Percentiles rank a stretch among this genome's conserved stretches.
phyloP scores from a whole-genome alignment of 2,797 vertebrate genomes.

The Gymnothorax javanicus region DNA sequence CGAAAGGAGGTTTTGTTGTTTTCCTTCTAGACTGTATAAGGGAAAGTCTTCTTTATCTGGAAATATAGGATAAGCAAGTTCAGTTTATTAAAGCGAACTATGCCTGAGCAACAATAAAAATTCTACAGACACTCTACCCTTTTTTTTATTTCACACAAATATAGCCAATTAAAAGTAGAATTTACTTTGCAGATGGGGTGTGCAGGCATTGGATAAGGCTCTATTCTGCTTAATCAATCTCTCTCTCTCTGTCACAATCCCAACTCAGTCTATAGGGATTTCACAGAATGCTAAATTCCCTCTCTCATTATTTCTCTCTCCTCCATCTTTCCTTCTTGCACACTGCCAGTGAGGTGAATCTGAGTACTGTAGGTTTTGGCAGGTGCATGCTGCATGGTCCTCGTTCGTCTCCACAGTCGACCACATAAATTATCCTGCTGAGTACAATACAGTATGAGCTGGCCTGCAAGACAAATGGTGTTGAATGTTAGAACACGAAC shows the following conservation, averaged over 20 bases:
- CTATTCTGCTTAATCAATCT: neutral
- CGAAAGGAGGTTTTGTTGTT: neutral
- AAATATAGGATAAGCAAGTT: neutral
- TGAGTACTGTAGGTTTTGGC: neutral
- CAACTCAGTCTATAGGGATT: neutral
- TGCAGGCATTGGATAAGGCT: neutral
- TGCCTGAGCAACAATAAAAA: neutral
- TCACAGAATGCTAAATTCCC: neutral
- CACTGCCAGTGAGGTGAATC: neutral
- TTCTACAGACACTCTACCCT: neutral
- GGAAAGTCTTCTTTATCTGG: neutral
- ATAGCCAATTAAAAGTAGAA: neutral
- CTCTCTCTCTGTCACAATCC: neutral
- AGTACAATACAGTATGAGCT: neutral
- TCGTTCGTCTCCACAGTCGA: neutral
- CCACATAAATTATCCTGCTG: neutral
- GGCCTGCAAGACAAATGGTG: conserved; percentile 3
- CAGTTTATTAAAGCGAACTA: neutral
- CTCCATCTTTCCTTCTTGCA: neutral
- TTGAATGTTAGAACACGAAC: conserved; percentile 21
- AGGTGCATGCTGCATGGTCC: neutral
- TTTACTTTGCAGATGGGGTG: neutral
- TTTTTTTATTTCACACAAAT: neutral
- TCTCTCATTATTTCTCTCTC: neutral
- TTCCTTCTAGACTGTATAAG: neutral